Base-by-base conservation (phyloP, 2,113 vertebrate genomes). In the Cynopterus brachyotis region DNA sequence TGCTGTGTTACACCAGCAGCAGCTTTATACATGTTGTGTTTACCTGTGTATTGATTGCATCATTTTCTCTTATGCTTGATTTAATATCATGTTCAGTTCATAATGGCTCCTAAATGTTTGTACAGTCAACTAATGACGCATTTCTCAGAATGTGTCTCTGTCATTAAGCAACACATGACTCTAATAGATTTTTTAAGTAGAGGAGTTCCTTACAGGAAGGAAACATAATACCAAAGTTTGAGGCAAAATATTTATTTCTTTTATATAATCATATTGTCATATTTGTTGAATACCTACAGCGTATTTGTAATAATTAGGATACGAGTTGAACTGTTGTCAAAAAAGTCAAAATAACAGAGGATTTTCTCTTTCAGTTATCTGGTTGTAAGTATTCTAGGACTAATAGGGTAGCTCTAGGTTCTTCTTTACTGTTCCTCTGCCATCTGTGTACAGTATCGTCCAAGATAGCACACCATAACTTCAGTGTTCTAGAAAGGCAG, bases 261-360 rank as follows among this genome's bases (percentile, higher is more conserved):
- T 85, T 66, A 40, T 45, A 11, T 91, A 87, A 87, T 12, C 53
- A 15, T 80, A 8, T 16, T 78, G n/a, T 57, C 19, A 47, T 78
- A 66, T 89, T 84, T 95, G n/a, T 83, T 79, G 89, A 85, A 35
- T 92, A 64, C 26, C 35, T 57, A 78, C 28, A 35, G 35, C 47
- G 4, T 83, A 45, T 85, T 86, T 66, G 13, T 81, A 91, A 73
- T 85, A 93, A 78, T 94, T 83, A 64, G 50, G 15, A 80, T 93
- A 76, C 30, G 75, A 37, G 42, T 90, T 90, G 42, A 62, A 32
- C 30, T 84, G 32, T 12, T 85, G 0, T 93, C 47, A 84, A 57
- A 92, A 60, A 69, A 86, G 50, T 59, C 24, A 81, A 42, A 57
- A 45, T 89, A 75, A 66, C 0, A 47, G 35, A 73, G 19, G 2